phyloP scores from a whole-genome alignment of 2,888 invertebrate genomes.

The Epiblema foenella region DNA sequence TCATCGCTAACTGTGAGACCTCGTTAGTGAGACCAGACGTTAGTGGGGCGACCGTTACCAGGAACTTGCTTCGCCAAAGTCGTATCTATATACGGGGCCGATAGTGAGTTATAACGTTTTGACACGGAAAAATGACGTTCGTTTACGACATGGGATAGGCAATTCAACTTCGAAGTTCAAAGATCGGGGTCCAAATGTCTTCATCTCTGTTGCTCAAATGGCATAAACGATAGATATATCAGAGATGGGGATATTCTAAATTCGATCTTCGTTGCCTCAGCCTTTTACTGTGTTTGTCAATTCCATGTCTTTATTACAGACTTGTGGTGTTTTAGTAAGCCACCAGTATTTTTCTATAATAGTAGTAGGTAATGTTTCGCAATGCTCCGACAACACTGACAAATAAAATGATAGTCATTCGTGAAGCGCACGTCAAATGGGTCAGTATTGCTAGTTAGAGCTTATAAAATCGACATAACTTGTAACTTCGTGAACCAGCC shows the following conservation, averaged over 20 bases:
- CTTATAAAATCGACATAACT: too few relatives aligned
- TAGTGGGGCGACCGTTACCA: constrained; percentile 30
- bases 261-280: neutral
- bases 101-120: neutral
- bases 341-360: too few relatives aligned
- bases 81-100: neutral
- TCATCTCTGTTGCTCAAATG: neutral
- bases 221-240: neutral
- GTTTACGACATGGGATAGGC: neutral
- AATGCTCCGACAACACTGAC: too few relatives aligned
- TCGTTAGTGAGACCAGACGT: constrained; percentile 27
- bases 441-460: too few relatives aligned
- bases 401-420: too few relatives aligned
- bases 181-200: neutral
- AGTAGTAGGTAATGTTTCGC: too few relatives aligned
- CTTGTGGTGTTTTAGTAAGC: too few relatives aligned
- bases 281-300: neutral
- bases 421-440: too few relatives aligned
- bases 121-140: constrained; percentile 1
- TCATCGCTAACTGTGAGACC: constrained; percentile 37
- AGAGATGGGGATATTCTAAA: neutral
- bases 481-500: too few relatives aligned
- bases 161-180: neutral
- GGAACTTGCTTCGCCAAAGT: constrained; percentile 5
- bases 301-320: neutral